Percentiles rank a stretch among this genome's conserved stretches.
These are phyloP conservation scores for Fregata magnificens DNA, from an alignment of 2,113 vertebrate genomes.

Conservation along the genomic window DNA sequence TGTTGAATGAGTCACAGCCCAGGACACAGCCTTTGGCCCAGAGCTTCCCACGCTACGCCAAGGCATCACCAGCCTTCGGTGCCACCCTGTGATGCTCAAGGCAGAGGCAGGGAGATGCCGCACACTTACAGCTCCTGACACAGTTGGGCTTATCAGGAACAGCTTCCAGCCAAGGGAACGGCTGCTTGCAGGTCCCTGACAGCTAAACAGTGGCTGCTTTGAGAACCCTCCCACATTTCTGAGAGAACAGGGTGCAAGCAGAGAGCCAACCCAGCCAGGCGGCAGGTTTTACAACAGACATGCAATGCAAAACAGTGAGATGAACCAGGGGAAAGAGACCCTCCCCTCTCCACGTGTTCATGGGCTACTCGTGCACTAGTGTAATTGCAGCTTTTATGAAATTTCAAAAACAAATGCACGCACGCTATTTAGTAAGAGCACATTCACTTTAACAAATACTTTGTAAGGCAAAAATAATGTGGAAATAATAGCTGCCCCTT, in stretches of 20 bases:
- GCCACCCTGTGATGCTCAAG: background rate
- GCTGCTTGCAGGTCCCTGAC: background rate
- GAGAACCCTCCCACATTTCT: background rate
- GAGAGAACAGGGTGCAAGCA: background rate
- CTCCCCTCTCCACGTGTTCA: background rate
- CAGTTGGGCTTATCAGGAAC: background rate
- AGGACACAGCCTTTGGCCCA: background rate
- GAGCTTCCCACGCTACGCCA: background rate
- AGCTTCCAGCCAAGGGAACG: background rate
- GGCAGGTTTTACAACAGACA: background rate
- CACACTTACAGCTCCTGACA: background rate
- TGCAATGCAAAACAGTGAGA: background rate
- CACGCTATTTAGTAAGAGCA: background rate
- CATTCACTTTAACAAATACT: background rate
- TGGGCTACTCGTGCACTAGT: no score
- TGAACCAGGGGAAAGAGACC: background rate
- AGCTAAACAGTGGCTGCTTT: background rate
- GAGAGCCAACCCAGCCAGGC: background rate
- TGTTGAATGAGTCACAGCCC: background rate
- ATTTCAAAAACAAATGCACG: background rate
- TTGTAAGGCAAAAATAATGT: background rate
- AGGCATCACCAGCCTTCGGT: background rate
- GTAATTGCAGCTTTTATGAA: background rate
- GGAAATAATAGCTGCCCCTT: background rate
- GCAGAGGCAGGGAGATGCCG: background rate